Base-by-base conservation (phyloP, 1,140 invertebrate species). In the Colletes gigas region DNA sequence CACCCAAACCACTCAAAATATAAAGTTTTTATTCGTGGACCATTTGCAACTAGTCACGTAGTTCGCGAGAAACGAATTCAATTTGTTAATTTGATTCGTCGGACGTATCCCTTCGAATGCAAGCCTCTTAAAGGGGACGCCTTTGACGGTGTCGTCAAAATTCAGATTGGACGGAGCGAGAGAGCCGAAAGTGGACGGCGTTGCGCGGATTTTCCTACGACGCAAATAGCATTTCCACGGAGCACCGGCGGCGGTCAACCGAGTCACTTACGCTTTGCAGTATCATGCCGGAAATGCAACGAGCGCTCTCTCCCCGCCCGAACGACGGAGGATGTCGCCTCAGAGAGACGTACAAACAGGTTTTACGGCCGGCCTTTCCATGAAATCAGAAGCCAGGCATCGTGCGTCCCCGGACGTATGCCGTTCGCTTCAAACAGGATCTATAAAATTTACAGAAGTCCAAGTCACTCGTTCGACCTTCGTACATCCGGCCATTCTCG, bases 181-280 rank as follows among this genome's bases (percentile, higher is more conserved):
- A 10, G n/a, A 30, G 30, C 30, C 30, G 17, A 59, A 76, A 67
- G 66, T 77, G 74, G 74, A 68, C 74, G 63, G 1, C 57, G 62
- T 14, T 9, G 59, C 60, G 17, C 54, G 77, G 60, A 79, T 79
- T 79, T 79, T 71, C 77, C 77, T 79, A 19, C 65, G 60, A 79
- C 77, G 77, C 77, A 79, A 79, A 79, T 79, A 79, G 77, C 69
- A 79, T 65, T 79, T 79, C 59, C 69, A 63, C 69, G 77, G 69
- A 66, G 77, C n/a, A 65, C 50, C 52, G 70, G 8, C 19, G 77
- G 77, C 77, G 77, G 77, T 79, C 69, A 79, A 79, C 77, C 77
- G 77, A 79, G 70, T 79, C 77, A 79, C 77, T 79, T 73, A 73
- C 77, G 77, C 69, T 73, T 79, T 73, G 57, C 77, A 19, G 69